Evolutionary conservation across 2,113 vertebrate species (phyloP).

Genomic region (Psilopsiagon aymara): DNA sequence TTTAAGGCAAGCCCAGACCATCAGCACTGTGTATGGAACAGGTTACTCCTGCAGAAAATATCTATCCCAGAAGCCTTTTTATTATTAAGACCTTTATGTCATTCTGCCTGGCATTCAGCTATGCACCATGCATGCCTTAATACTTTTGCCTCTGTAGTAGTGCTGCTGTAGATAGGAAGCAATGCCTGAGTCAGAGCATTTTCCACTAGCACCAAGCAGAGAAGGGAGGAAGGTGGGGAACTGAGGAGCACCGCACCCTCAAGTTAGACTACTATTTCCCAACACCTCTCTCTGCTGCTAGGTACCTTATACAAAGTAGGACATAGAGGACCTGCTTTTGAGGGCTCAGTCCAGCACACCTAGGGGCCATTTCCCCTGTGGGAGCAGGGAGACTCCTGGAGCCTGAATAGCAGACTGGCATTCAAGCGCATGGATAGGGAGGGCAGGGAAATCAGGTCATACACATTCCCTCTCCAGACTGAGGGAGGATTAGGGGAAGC

Average conservation of each 20-base stretch:
- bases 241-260: not conserved
- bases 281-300: not conserved
- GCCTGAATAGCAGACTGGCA: not conserved
- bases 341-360: not conserved
- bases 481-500: not conserved
- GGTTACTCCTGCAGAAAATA: not conserved
- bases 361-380: not conserved
- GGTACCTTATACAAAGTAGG: not conserved
- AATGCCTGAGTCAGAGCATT: fast-evolving
- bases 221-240: not conserved
- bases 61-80: not conserved
- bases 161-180: not conserved
- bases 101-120: not conserved
- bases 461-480: not conserved
- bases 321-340: not conserved
- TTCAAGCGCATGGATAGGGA: not conserved
- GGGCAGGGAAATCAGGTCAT: not conserved
- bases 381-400: not conserved
- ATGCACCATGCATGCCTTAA: fast-evolving
- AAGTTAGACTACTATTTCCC: not conserved
- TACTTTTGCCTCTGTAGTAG: not conserved
- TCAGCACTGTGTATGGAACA: not conserved
- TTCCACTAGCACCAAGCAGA: not conserved
- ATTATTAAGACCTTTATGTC: not conserved
- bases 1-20: not conserved